phyloP scores from a whole-genome alignment of 2,113 vertebrate genomes.

The Malurus melanocephalus region DNA sequence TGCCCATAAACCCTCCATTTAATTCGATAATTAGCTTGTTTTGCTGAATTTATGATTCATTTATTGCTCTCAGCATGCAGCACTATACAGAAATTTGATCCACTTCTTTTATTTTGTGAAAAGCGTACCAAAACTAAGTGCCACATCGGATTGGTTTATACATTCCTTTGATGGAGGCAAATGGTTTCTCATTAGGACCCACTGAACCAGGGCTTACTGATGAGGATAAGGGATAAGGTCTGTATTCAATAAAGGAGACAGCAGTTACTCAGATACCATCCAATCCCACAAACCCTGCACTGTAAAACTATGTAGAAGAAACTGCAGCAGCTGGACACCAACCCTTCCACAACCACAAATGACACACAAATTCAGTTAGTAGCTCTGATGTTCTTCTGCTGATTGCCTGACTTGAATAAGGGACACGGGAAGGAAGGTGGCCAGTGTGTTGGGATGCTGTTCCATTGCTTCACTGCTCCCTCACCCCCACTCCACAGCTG shows the following conservation, averaged over 20 bases:
- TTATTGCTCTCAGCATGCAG: neutral
- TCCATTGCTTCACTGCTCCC: neutral
- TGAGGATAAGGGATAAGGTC: neutral
- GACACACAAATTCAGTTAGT: neutral
- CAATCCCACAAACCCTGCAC: neutral
- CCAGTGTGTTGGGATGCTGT: neutral
- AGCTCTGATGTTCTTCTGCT: neutral
- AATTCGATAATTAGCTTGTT: neutral
- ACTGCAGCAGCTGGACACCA: neutral
- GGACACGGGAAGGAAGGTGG: neutral
- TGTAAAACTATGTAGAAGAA: neutral
- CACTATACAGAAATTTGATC: neutral
- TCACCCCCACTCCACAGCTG: neutral
- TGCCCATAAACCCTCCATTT: neutral
- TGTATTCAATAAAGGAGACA: neutral
- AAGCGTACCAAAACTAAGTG: neutral
- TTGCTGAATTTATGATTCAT: neutral
- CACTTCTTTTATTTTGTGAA: neutral
- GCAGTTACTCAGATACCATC: neutral
- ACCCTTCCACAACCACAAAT: neutral
- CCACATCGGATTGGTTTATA: neutral
- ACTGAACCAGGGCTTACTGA: neutral
- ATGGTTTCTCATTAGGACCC: neutral
- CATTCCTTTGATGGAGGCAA: neutral
- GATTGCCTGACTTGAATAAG: neutral